Base-by-base conservation (phyloP, 1,140 invertebrate species). In the Monochamus saltuarius region DNA sequence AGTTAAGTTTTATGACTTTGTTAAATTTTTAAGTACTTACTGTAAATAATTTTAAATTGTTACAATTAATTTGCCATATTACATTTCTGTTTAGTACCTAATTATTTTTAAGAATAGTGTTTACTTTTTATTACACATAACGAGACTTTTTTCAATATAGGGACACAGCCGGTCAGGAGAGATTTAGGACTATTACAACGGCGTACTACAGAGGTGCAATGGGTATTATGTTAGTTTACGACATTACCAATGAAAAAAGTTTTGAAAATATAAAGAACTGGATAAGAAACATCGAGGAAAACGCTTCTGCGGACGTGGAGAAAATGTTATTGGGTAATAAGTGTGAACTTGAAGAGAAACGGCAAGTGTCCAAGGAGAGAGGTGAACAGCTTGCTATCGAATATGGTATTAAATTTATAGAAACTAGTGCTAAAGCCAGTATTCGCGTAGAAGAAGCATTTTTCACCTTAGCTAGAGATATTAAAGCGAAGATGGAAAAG, bases 241-340 rank as follows among this genome's bases (percentile, higher is more conserved):
- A 99, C 77, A 96, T 98, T 64, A 98, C 95, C 49, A 96, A 97
- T 81, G 91, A 95, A 72, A 98, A 97, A 81, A 97, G 92, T 69
- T 99, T 98, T 81, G 95, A 99, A 76, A 98, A 99, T 78, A 98
- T 99, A 65, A 93, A 96, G 67, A 98, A 98, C 75, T 99, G 97
- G 97, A 91, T 99, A 69, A 84, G 96, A 74, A 98, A 99, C 81
- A 99, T 99, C 76, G 95, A 99, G 77, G 96, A 99, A 81, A 91
- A 92, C 80, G 92, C 92, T 16, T 92, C 93, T 34, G 89, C 92
- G 34, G 93, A 96, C 81, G 94, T 96, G 11, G 93, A 96, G 75
- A 94, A 94, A 80, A 97, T 97, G 93, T 86, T 96, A 61, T 81
- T 96, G 71, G 94, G 93, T 63, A 97, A 97, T 80, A 97, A 97